phyloP scores from a whole-genome alignment of 2,113 vertebrate genomes.

The Pomatorhinus ruficollis region DNA sequence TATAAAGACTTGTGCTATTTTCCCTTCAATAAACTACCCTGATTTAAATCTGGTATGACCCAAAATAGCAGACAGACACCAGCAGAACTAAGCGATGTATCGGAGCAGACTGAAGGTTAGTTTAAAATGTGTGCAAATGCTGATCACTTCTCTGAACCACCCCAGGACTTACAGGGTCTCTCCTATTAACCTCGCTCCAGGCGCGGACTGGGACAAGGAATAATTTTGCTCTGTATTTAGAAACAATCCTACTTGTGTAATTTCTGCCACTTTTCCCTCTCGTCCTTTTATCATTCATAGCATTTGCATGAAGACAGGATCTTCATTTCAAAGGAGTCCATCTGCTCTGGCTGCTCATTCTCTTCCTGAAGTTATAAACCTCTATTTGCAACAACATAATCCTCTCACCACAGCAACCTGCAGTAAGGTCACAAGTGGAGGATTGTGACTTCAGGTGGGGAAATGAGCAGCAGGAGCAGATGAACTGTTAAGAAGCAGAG shows the following conservation, averaged over 20 bases:
- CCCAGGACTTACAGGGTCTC: background rate
- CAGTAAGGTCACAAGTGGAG: slow-evolving; percentile 22
- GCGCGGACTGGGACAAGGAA: rapidly evolving
- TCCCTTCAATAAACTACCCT: background rate
- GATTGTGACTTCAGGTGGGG: slow-evolving; percentile 33
- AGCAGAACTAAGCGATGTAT: background rate
- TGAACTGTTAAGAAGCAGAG: background rate
- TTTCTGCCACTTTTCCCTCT: background rate
- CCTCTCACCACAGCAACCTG: background rate
- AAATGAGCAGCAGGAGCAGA: slow-evolving; percentile 29
- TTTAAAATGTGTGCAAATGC: background rate
- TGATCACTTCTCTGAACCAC: background rate
- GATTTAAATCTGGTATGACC: background rate
- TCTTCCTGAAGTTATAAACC: slow-evolving; percentile 25
- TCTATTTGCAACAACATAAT: slow-evolving; percentile 23
- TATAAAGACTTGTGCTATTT: background rate
- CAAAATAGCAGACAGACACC: background rate
- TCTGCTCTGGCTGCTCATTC: slow-evolving; percentile 4
- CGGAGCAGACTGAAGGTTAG: background rate
- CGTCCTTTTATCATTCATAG: background rate
- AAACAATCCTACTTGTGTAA: background rate
- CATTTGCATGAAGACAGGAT: background rate
- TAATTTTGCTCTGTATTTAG: background rate
- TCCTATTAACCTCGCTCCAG: background rate
- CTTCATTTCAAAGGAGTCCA: slow-evolving; percentile 4